phyloP scores from a whole-genome alignment of 2,888 invertebrate species.

The Drosophila limbata region DNA sequence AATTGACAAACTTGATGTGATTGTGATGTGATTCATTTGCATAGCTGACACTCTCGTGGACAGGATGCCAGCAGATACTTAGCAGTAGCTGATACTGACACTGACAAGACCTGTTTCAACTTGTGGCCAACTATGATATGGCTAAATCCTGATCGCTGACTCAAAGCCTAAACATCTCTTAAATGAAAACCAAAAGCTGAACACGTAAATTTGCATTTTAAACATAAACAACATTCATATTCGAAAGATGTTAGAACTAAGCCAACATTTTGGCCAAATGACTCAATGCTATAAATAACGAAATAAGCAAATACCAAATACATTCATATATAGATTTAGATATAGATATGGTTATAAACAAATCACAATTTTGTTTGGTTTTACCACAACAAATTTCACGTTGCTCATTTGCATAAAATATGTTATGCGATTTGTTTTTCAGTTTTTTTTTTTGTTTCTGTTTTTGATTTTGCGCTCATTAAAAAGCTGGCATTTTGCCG shows the following conservation, averaged over 20 bases:
- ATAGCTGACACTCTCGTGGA: slow-evolving; percentile 23
- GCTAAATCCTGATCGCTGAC: slow-evolving; percentile 42
- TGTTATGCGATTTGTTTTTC: slow-evolving; percentile 43
- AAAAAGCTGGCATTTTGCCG: slow-evolving; percentile 36
- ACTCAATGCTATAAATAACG: slow-evolving; percentile 75
- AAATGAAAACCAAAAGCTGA: slow-evolving; percentile 47
- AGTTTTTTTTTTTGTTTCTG: background rate
- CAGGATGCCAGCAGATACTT: slow-evolving; percentile 33
- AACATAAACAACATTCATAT: slow-evolving; percentile 37
- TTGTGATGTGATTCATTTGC: slow-evolving; percentile 47
- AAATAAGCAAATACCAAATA: slow-evolving; percentile 22
- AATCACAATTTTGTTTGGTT: slow-evolving; percentile 54
- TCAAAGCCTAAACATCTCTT: slow-evolving; percentile 15
- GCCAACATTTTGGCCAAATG: slow-evolving; percentile 49
- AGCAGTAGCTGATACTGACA: background rate
- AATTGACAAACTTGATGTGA: slow-evolving; percentile 58
- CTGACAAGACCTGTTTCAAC: slow-evolving; percentile 23
- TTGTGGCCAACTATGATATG: slow-evolving; percentile 4
- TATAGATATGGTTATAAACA: slow-evolving; percentile 42
- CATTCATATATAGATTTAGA: slow-evolving; percentile 21
- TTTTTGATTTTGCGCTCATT: slow-evolving; percentile 37
- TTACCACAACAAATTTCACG: slow-evolving; percentile 50
- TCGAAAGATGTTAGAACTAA: slow-evolving; percentile 13
- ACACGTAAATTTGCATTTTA: slow-evolving; percentile 57
- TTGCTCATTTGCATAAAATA: slow-evolving; percentile 66